These are phyloP conservation scores for Drosophila sucinea DNA, from an alignment of 1,140 invertebrate species.

Conservation along the genomic window DNA sequence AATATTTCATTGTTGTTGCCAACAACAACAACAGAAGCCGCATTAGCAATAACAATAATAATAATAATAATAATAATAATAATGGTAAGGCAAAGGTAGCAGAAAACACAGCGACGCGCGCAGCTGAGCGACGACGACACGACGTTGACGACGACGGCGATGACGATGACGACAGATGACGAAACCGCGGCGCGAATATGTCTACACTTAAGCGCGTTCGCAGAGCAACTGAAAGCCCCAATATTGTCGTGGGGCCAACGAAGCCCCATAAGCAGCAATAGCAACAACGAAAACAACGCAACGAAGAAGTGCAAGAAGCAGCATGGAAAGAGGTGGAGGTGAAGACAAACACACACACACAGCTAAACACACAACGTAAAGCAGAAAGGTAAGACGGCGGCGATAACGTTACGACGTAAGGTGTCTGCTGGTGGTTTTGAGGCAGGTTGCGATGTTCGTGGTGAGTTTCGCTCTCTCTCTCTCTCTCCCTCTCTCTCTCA, in stretches of 20 bases:
- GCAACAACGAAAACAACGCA: slow-evolving; percentile 34
- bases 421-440: slow-evolving; percentile 33
- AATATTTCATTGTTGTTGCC: slow-evolving; percentile 65
- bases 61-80: slow-evolving; percentile 21
- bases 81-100: neutral
- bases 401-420: slow-evolving; percentile 39
- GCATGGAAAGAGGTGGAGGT: slow-evolving; percentile 12
- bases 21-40: slow-evolving; percentile 51
- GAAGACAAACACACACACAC: slow-evolving; percentile 26
- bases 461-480: slow-evolving; percentile 4
- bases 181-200: slow-evolving; percentile 23
- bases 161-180: slow-evolving; percentile 16
- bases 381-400: slow-evolving; percentile 11
- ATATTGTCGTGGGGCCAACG: slow-evolving; percentile 58
- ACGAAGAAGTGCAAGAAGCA: slow-evolving; percentile 39
- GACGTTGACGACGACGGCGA: slow-evolving; percentile 1
- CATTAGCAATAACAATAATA: slow-evolving; percentile 33
- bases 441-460: slow-evolving; percentile 57
- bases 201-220: slow-evolving; percentile 64
- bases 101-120: slow-evolving; percentile 62
- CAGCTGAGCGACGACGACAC: slow-evolving; percentile 55
- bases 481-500: neutral
- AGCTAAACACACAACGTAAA: slow-evolving; percentile 32
- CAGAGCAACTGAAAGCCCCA: slow-evolving; percentile 61
- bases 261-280: slow-evolving; percentile 44